Base-by-base conservation (phyloP, 2,888 invertebrate species). In the Parasteatoda lunata region DNA sequence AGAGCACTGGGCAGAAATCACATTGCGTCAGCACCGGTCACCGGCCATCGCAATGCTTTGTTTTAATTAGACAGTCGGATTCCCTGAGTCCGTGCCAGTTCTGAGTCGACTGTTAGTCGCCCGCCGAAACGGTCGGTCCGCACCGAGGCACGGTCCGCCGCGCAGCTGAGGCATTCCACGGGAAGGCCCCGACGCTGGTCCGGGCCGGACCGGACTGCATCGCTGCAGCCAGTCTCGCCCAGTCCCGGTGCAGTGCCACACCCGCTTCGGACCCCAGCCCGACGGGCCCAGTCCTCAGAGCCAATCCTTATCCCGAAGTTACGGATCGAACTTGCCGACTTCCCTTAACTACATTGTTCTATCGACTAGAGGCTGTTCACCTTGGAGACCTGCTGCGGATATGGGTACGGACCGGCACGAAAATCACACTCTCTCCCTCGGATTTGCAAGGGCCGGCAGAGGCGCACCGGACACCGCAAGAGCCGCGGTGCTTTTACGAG, bases 351-450 rank as follows among this genome's bases (percentile, higher is more conserved):
- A 94, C 94, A 94, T 94, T 94, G 93, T 93, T 94, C 93, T 93
- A 93, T 93, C 93, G 93, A 94, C 94, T 93, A 94, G 93, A 94
- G 94, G 94, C 94, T 94, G 93, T 92, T 94, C 93, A 94, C 94
- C 94, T 94, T 94, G 94, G 94, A 95, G 94, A 95, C 94, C 95
- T 94, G 94, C 94, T 95, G 94, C 94, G 94, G 94, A 94, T 94
- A 94, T 94, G 93, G 87, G 89, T 89, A 89, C 89, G 89, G 79
- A 64, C 89, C 72, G 84, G 85, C 85, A 71, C 79, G 84, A 89
- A 80, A 81, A 73, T 84, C 71, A 89, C 73, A 81, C 77, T 54
- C 11, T 65, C 83, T 83, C 83, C 83, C 83, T 83, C 76, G 79
- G 79, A 79, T 79, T 79, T 79, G 49, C n/a, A n/a, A n/a, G n/a